Percentiles rank a stretch among this genome's conserved stretches.
phyloP scores from a whole-genome alignment of 92 coral and sea anemone genomes.

The Plumapathes pennacea region DNA sequence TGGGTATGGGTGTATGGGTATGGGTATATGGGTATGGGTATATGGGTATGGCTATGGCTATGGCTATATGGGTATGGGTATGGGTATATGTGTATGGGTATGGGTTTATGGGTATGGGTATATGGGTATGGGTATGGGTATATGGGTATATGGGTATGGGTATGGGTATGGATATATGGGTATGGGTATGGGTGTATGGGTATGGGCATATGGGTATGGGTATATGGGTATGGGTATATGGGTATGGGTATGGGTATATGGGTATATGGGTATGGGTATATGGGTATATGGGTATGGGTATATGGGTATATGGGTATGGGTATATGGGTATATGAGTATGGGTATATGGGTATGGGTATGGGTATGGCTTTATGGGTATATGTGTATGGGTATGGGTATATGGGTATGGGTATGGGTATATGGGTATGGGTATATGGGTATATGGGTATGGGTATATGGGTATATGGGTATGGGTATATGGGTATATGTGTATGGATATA shows the following conservation, averaged over 20 bases:
- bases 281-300: background rate
- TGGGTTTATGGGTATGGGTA: background rate
- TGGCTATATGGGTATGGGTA: background rate
- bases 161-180: background rate
- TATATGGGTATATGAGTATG: background rate
- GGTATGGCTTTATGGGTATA: background rate
- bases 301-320: background rate
- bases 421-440: no score
- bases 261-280: background rate
- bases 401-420: no score
- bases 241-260: background rate
- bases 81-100: background rate
- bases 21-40: no score
- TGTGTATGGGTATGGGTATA: no score
- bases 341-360: background rate
- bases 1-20: no score
- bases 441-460: no score
- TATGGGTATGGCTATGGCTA: no score
- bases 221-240: background rate
- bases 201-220: background rate
- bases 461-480: no score
- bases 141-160: background rate
- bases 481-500: no score
- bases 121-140: conserved; percentile 1
- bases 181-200: background rate